Evolutionary conservation across 2,797 vertebrate species (phyloP).

Genomic region (Hydrolagus colliei): DNA sequence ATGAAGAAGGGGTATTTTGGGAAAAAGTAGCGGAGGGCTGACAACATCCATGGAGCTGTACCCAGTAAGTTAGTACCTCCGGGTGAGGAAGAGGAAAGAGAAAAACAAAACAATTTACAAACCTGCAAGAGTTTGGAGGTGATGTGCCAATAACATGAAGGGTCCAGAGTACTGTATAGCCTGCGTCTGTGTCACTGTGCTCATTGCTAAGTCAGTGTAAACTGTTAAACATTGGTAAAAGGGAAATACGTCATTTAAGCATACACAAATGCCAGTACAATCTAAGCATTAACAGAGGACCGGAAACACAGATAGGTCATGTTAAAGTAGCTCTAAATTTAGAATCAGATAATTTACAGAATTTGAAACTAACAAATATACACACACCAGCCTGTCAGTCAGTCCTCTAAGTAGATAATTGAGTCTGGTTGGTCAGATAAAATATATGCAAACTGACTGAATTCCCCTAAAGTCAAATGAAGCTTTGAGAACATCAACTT

Average conservation of each 20-base stretch:
- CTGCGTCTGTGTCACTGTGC: conserved; percentile 85
- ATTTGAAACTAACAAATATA: neutral
- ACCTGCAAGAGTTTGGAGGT: conserved; percentile 82
- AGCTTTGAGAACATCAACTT: no score
- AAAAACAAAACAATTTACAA: neutral
- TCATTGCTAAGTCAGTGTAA: conserved; percentile 84
- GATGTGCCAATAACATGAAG: conserved; percentile 74
- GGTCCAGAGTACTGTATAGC: conserved; percentile 81
- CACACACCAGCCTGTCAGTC: no score
- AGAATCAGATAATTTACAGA: neutral
- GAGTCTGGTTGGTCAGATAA: no score
- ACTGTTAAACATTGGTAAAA: conserved; percentile 50
- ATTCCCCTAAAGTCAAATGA: no score
- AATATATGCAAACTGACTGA: no score
- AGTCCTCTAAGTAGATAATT: no score
- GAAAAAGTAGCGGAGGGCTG: neutral
- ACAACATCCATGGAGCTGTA: neutral
- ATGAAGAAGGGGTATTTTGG: neutral
- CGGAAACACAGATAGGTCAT: neutral
- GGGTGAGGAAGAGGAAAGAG: neutral
- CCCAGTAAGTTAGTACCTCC: neutral
- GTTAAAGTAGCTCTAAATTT: neutral
- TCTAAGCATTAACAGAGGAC: neutral
- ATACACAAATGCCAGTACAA: neutral
- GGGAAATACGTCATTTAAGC: neutral